These are phyloP conservation scores for Panopea generosa DNA, from an alignment of 2,888 invertebrate species.

Conservation along the genomic window DNA sequence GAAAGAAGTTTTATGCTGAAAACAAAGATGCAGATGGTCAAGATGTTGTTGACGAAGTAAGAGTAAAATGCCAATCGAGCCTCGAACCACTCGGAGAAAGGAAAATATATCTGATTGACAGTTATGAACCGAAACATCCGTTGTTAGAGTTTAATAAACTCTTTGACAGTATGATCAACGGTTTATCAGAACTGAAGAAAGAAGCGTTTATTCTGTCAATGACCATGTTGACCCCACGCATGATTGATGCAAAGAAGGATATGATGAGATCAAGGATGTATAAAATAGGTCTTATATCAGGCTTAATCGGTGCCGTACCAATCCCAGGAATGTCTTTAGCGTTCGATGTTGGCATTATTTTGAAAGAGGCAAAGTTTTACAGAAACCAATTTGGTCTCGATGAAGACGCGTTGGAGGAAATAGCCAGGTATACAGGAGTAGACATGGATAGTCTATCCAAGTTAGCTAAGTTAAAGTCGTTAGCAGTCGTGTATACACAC, in stretches of 20 bases:
- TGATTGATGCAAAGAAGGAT: conserved; percentile 9
- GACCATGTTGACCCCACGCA: background rate
- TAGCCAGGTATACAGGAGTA: no score
- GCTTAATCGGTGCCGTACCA: conserved; percentile 10
- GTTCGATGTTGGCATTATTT: conserved; percentile 8
- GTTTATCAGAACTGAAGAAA: background rate
- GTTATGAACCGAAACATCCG: background rate
- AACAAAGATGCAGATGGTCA: conserved; percentile 4
- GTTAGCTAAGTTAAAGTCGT: no score
- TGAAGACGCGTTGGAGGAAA: conserved; percentile 8
- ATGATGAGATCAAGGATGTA: background rate
- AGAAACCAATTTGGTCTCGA: conserved; percentile 29
- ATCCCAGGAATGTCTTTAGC: conserved; percentile 14
- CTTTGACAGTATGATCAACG: background rate
- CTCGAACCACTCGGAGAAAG: background rate
- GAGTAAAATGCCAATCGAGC: background rate
- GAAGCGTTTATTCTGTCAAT: conserved; percentile 9
- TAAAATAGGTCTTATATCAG: background rate
- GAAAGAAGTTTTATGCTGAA: background rate
- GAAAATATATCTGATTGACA: conserved; percentile 2
- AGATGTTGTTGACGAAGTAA: background rate
- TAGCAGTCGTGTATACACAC: no score
- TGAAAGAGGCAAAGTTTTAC: conserved; percentile 22
- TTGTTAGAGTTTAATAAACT: background rate
- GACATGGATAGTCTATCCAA: no score